Evolutionary conservation across 2,113 vertebrate genomes (phyloP).

Genomic region (Capricornis sumatraensis): DNA sequence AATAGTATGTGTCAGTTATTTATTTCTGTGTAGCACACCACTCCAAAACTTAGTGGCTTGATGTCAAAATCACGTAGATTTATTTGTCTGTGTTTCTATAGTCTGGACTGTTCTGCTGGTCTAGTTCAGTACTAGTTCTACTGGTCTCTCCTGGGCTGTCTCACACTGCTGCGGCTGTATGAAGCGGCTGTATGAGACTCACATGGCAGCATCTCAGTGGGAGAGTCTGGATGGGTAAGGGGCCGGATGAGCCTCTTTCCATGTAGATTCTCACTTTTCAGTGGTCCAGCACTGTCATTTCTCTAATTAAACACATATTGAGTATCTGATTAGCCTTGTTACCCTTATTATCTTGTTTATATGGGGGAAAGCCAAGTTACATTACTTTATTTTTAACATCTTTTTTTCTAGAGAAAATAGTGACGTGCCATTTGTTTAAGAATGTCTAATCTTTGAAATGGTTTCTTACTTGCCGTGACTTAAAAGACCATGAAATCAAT

Average conservation of each 20-base stretch:
- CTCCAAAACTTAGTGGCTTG: neutral
- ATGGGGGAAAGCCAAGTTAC: neutral
- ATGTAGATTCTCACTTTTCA: neutral
- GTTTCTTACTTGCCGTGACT: neutral
- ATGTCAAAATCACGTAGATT: neutral
- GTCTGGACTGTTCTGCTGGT: neutral
- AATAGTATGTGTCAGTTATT: neutral
- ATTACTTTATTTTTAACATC: conserved; percentile 23
- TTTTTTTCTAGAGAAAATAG: neutral
- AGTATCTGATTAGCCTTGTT: conserved; percentile 15
- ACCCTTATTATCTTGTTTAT: neutral
- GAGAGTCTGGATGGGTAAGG: neutral
- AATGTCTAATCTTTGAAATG: conserved; percentile 19
- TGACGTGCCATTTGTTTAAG: neutral
- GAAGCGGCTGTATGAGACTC: neutral
- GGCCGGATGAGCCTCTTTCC: neutral
- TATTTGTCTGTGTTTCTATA: neutral
- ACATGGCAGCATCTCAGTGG: fast-evolving
- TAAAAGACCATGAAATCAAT: conserved; percentile 15
- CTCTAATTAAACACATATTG: neutral
- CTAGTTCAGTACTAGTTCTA: neutral
- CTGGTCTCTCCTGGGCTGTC: neutral
- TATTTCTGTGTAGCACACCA: neutral
- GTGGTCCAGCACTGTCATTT: neutral
- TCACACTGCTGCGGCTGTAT: neutral